Percentiles rank a stretch among this genome's conserved stretches.
Evolutionary conservation across 2,113 vertebrate genomes (phyloP).

Genomic region (Phyllostomus discolor): DNA sequence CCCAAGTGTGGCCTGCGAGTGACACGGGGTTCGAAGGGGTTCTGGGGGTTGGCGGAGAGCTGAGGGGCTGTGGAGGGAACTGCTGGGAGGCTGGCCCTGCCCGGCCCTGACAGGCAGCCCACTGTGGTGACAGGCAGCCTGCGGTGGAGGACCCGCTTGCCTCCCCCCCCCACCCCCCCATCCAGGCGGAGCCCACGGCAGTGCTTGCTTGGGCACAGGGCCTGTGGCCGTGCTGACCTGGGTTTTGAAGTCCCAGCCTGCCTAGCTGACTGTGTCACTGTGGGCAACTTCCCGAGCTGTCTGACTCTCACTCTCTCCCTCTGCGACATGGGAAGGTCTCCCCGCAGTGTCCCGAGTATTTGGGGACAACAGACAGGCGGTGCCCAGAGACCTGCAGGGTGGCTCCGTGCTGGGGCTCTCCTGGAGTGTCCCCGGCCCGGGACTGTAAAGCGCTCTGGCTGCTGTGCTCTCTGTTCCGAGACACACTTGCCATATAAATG

Average conservation of each 20-base stretch:
- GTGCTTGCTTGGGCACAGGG: neutral
- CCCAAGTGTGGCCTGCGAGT: rapidly evolving
- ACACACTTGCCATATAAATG: rapidly evolving
- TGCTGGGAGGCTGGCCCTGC: rapidly evolving
- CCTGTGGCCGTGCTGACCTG: neutral
- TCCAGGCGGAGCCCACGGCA: rapidly evolving
- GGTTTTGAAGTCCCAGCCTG: neutral
- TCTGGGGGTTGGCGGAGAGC: neutral
- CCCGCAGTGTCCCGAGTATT: neutral
- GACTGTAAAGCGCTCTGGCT: rapidly evolving
- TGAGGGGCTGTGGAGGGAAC: neutral
- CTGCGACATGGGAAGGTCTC: rapidly evolving
- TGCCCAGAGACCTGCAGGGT: neutral
- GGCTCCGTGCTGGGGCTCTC: rapidly evolving
- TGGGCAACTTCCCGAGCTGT: neutral
- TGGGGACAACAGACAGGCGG: rapidly evolving
- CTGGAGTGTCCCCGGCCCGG: rapidly evolving
- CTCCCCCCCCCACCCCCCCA: too few species aligned
- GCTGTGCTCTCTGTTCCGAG: rapidly evolving
- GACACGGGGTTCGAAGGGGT: rapidly evolving
- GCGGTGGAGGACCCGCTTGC: rapidly evolving
- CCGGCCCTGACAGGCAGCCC: neutral
- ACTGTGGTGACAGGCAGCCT: too few species aligned
- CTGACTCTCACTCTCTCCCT: neutral
- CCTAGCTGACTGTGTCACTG: too few species aligned